A percentile compares a stretch with the other conserved stretches of the same genome.
phyloP scores from a whole-genome alignment of 2,797 vertebrate genomes.

The Ataeniobius toweri region DNA sequence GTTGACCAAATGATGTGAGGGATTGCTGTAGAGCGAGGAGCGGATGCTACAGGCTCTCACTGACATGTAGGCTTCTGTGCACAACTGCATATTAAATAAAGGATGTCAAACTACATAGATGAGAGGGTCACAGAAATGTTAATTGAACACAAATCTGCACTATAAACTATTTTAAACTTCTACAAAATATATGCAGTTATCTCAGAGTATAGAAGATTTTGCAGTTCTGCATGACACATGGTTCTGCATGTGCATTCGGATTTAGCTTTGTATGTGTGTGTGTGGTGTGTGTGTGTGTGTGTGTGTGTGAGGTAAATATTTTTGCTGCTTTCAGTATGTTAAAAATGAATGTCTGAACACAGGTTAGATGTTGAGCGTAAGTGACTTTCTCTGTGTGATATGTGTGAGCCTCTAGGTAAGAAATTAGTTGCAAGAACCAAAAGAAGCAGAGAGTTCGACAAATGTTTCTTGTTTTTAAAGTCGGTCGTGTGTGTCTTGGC shows the following conservation, averaged over 20 bases:
- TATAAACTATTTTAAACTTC: not conserved
- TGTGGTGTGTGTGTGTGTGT: constrained; percentile 3
- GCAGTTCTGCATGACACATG: not conserved
- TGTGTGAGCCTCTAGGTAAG: not conserved
- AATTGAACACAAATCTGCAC: too few relatives aligned
- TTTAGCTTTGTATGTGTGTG: not conserved
- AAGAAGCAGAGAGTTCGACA: not conserved
- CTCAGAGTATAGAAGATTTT: not conserved
- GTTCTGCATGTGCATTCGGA: not conserved
- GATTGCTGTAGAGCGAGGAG: not conserved
- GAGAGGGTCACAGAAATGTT: not conserved
- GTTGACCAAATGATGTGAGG: not conserved
- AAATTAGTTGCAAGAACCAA: not conserved
- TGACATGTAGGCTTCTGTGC: not conserved
- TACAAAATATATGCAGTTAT: not conserved
- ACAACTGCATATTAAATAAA: not conserved
- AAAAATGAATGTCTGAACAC: not conserved
- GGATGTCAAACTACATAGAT: not conserved
- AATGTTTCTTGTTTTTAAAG: not conserved
- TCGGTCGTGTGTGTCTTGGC: not conserved
- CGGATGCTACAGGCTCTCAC: not conserved
- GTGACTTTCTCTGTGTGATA: too few relatives aligned
- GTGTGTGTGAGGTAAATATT: not conserved
- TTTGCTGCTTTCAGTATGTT: not conserved
- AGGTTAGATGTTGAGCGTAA: not conserved